phyloP scores from a whole-genome alignment of 2,888 invertebrate genomes.

The Phrixothrix hirtus region DNA sequence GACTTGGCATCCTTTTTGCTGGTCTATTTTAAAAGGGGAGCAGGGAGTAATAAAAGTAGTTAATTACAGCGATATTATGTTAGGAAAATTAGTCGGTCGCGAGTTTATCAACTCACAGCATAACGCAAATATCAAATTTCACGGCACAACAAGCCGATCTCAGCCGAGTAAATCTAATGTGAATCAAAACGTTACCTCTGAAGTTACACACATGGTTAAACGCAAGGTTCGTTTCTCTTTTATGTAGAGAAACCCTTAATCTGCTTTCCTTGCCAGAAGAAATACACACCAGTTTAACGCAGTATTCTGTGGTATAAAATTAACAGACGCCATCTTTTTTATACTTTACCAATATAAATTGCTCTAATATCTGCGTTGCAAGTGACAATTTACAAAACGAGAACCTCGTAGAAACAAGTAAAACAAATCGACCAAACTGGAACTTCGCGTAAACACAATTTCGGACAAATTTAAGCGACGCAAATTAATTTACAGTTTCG shows the following conservation, averaged over 20 bases:
- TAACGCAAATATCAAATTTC: slow-evolving; percentile 15
- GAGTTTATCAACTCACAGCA: not conserved
- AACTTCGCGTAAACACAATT: slow-evolving; percentile 3
- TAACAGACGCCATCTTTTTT: too few relatives aligned
- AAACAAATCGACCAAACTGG: too few relatives aligned
- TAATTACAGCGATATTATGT: too few relatives aligned
- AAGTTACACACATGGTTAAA: slow-evolving; percentile 25
- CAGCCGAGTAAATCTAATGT: slow-evolving; percentile 21
- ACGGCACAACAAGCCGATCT: slow-evolving; percentile 13
- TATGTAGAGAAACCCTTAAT: slow-evolving; percentile 22
- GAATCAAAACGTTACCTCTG: slow-evolving; percentile 24
- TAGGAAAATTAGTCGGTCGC: too few relatives aligned
- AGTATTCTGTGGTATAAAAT: too few relatives aligned
- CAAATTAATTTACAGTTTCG: not conserved
- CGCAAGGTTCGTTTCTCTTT: slow-evolving; percentile 17
- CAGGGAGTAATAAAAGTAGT: too few relatives aligned
- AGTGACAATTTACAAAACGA: not conserved
- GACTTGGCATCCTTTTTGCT: too few relatives aligned
- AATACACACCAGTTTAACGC: too few relatives aligned
- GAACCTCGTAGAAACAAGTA: not conserved
- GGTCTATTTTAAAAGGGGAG: too few relatives aligned
- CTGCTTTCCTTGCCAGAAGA: slow-evolving; percentile 5
- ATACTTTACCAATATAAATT: too few relatives aligned
- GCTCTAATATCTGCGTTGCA: not conserved
- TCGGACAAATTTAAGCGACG: not conserved